These are phyloP conservation scores for Pseudorhiza aurosa DNA, from an alignment of 30 jellyfish, hydroid and myxozoan genomes.

Conservation along the genomic window DNA sequence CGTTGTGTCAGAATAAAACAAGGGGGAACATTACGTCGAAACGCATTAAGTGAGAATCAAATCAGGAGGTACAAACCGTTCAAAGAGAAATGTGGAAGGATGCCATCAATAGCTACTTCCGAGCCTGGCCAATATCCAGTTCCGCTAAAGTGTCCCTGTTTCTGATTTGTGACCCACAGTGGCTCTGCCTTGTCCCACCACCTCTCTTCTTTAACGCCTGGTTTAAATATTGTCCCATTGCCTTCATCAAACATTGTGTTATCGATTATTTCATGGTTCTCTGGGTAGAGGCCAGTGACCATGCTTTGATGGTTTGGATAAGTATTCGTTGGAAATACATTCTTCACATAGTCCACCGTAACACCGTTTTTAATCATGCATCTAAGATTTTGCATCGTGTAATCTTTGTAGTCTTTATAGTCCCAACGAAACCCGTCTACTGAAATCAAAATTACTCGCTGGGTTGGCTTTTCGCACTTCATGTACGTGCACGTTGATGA, in stretches of 20 bases:
- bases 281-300: slow-evolving; percentile 93
- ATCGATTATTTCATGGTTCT: slow-evolving; percentile 87
- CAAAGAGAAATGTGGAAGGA: slow-evolving; percentile 12
- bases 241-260: slow-evolving; percentile 76
- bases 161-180: slow-evolving; percentile 79
- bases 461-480: neutral
- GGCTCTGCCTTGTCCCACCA: slow-evolving; percentile 91
- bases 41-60: too few relatives aligned
- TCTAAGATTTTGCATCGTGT: slow-evolving; percentile 48
- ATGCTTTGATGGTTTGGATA: slow-evolving; percentile 94
- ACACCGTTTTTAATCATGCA: slow-evolving; percentile 75
- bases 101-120: slow-evolving; percentile 52
- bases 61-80: neutral
- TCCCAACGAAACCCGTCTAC: slow-evolving; percentile 96
- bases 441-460: slow-evolving; percentile 71
- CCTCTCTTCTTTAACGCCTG: slow-evolving; percentile 58
- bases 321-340: slow-evolving; percentile 91
- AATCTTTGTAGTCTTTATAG: slow-evolving; percentile 39
- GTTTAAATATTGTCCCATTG: slow-evolving; percentile 68
- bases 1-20: too few relatives aligned
- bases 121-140: slow-evolving; percentile 89
- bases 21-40: too few relatives aligned
- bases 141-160: slow-evolving; percentile 68
- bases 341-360: slow-evolving; percentile 79
- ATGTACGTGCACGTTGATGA: neutral